These are phyloP conservation scores for Danio choprae DNA, from an alignment of 2,797 vertebrate species.

Conservation along the genomic window DNA sequence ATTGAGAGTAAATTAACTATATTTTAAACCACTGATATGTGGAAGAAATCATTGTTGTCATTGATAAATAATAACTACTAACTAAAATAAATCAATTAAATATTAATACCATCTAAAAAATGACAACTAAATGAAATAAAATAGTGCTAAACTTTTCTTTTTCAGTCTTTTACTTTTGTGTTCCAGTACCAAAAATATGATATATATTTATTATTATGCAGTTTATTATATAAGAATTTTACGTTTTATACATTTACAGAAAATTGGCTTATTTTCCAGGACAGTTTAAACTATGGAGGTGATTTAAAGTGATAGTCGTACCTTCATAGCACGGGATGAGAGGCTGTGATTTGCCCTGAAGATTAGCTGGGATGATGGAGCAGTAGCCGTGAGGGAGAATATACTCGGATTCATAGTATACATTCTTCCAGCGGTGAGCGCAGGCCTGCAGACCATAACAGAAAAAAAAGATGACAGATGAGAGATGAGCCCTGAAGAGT, in stretches of 20 bases:
- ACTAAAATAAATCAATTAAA: neutral
- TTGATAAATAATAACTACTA: neutral
- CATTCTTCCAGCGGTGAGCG: slow-evolving; percentile 99
- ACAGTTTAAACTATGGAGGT: neutral
- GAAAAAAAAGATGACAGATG: neutral
- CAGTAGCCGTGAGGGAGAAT: slow-evolving; percentile 97
- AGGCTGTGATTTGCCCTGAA: slow-evolving; percentile 83
- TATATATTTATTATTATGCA: too few relatives aligned
- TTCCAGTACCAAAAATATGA: too few relatives aligned
- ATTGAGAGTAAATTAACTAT: too few relatives aligned
- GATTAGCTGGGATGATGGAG: slow-evolving; percentile 88
- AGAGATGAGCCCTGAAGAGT: neutral
- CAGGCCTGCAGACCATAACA: slow-evolving; percentile 83
- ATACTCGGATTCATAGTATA: slow-evolving; percentile 91
- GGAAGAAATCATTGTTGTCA: neutral
- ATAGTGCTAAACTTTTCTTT: too few relatives aligned
- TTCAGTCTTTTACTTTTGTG: too few relatives aligned
- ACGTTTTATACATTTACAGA: too few relatives aligned
- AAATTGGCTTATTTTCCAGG: too few relatives aligned
- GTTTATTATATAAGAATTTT: too few relatives aligned
- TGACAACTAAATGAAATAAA: neutral
- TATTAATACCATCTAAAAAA: too few relatives aligned
- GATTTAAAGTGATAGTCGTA: slow-evolving; percentile 65
- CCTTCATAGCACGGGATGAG: slow-evolving; percentile 98
- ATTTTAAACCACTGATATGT: neutral